Evolutionary conservation across 2,113 vertebrate species (phyloP), one percentile per base, ranked within the genome.

Genomic region (Grammomys dolichurus): DNA sequence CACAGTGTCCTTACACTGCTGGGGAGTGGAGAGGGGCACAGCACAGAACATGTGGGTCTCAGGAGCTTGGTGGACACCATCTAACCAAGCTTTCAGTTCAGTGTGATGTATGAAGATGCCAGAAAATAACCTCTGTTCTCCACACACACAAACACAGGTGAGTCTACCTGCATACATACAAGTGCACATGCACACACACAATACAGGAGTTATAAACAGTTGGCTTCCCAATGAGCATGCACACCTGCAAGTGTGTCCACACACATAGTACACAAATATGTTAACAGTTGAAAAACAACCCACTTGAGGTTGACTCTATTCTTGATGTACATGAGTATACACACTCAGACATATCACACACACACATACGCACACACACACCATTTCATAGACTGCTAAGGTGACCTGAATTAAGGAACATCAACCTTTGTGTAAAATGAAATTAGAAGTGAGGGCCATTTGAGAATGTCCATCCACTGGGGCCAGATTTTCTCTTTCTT

Each of bases 401-500:
- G 51, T 43, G 40, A 8, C 56, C 36, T 5, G 13, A 33, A 11
- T 54, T 77, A 31, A 82, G 72, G 65, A 69, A 67, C 73, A 84
- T 48, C 48, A 65, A 58, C 94, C 43, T 63, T 36, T 87, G 72
- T 89, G 65, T 70, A 87, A 92, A 84, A 85, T 70, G 60, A 95
- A 91, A 91, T 77, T 51, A 95, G 48, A 95, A 63, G 20, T 26
- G 7, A 72, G 20, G n/a, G 70, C 3, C 70, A 73, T 73, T 73
- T 73, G 33, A 82, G 51, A 82, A 24, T 20, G 20, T 54, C 54
- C 20, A 58, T 9, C 33, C 56, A 40, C 10, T 60, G n/a, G 36
- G 36, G 65, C 48, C 46, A 22, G 10, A 73, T 73, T 67, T 33
- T 69, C 31, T 51, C 31, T 33, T 20, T 88, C 48, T n/a, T 11